Base-by-base conservation (phyloP, 2,797 vertebrate species). In the Hybognathus amarus region DNA sequence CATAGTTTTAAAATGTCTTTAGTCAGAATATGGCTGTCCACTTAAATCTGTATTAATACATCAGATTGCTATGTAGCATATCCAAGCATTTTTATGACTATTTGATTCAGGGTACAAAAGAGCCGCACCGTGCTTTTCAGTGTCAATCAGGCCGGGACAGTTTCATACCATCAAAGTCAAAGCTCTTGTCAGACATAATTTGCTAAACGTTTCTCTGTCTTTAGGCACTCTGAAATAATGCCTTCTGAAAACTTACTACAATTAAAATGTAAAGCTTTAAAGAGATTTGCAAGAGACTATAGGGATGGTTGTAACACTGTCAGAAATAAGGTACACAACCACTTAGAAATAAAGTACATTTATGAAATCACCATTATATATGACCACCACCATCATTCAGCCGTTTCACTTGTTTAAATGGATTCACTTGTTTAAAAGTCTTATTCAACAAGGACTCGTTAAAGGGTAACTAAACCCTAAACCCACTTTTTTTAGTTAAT, bases 1-100 rank as follows among this genome's bases (percentile, higher is more conserved):
- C 88, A 87, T 88, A 88, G 82, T 89, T 86, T 87, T 89, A 85
- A 88, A 88, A 89, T 84, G 88, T 84, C 84, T 89, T 89, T 80
- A 89, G 79, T 87, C 84, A 88, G 85, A 83, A 83, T 84, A 82
- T 87, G 84, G 68, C 77, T 74, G 87, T 86, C 80, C 73, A 80
- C 83, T 82, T 85, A 85, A 89, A 88, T 87, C 63, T 84, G 85
- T 80, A 84, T 86, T 89, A 87, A 89, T 86, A 87, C 79, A 87
- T 89, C 82, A 84, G 71, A 87, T 86, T 86, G 79, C 80, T 73
- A 83, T 75, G 82, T 82, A 86, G 75, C 82, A 86, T 85, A 77
- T 83, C 85, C 79, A 45, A 68, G 64, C 76, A 79, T 82, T 84
- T 87, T 80, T 76, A 82, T 83, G 80, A 79, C 80, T 50, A 85